Conservation (phyloP, 2,888 invertebrate genomes). For the Calliscelio sp. region DNA sequence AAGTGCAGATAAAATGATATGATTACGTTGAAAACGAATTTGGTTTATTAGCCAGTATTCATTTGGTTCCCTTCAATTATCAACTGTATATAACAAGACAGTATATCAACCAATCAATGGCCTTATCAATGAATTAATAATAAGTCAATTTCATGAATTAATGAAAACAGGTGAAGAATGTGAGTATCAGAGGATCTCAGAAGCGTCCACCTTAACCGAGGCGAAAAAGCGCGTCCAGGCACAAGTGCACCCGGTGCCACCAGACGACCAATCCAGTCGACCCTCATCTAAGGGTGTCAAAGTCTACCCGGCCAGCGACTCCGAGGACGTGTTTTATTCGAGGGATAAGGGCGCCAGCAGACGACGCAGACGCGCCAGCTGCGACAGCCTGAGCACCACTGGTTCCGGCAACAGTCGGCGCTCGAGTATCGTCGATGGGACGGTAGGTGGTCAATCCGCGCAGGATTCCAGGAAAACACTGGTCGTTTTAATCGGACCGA, state of each 20-base stretch:
- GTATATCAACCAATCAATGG: too few relatives aligned
- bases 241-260: constrained; percentile 86
- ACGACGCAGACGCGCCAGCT: constrained; percentile 86
- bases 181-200: constrained; percentile 88
- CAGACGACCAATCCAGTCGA: constrained; percentile 75
- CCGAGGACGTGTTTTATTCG: constrained; percentile 87
- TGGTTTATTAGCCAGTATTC: too few relatives aligned
- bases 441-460: constrained; percentile 79
- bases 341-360: constrained; percentile 78
- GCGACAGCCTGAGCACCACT: constrained; percentile 87
- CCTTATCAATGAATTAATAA: too few relatives aligned
- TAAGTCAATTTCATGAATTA: too few relatives aligned
- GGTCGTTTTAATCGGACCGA: constrained; percentile 86
- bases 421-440: constrained; percentile 87
- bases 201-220: constrained; percentile 86
- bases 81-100: too few relatives aligned
- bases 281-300: constrained; percentile 81
- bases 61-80: too few relatives aligned
- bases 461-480: constrained; percentile 86
- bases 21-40: too few relatives aligned
- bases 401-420: constrained; percentile 87
- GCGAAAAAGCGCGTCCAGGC: constrained; percentile 87
- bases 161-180: constrained; percentile 84
- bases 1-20: too few relatives aligned
- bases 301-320: constrained; percentile 88